Conservation (phyloP, 2,888 invertebrate genomes). For the Scelioninae gen. 2 region DNA sequence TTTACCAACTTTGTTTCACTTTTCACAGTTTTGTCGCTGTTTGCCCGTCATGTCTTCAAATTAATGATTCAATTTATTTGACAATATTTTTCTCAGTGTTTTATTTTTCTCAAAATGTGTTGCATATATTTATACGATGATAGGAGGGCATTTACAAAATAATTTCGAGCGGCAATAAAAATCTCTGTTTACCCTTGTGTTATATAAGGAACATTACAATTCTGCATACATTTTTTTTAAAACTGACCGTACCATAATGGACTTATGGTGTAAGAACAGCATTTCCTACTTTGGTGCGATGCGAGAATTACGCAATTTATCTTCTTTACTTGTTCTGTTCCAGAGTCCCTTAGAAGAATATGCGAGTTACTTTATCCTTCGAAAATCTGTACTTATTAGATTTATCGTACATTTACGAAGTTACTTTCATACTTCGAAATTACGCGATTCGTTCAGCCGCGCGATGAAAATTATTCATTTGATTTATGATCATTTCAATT, state of each 20-base stretch:
- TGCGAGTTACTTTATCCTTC: conserved; percentile 51
- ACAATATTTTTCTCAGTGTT: too few relatives aligned
- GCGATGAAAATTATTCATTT: conserved; percentile 43
- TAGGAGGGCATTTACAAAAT: too few relatives aligned
- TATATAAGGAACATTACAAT: conserved; percentile 6
- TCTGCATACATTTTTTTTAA: conserved; percentile 31
- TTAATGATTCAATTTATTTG: too few relatives aligned
- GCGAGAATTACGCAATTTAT: conserved; percentile 56
- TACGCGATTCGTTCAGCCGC: conserved; percentile 30
- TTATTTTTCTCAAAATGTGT: too few relatives aligned
- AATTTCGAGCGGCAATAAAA: too few relatives aligned
- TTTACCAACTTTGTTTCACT: too few relatives aligned
- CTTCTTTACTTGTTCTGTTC: conserved; percentile 52
- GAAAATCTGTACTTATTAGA: conserved; percentile 54
- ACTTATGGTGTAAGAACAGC: conserved; percentile 54
- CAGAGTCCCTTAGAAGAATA: conserved; percentile 49
- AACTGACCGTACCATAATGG: conserved; percentile 44
- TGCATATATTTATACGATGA: too few relatives aligned
- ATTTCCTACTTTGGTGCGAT: conserved; percentile 48
- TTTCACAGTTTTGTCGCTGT: too few relatives aligned
- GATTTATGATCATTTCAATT: conserved; percentile 37
- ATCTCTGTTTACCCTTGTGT: too few relatives aligned
- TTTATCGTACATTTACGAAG: conserved; percentile 48
- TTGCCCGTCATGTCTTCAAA: too few relatives aligned
- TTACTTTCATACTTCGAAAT: conserved; percentile 39